These are phyloP conservation scores for Heliconius ethilla DNA, from an alignment of 2,888 invertebrate species.

Conservation along the genomic window DNA sequence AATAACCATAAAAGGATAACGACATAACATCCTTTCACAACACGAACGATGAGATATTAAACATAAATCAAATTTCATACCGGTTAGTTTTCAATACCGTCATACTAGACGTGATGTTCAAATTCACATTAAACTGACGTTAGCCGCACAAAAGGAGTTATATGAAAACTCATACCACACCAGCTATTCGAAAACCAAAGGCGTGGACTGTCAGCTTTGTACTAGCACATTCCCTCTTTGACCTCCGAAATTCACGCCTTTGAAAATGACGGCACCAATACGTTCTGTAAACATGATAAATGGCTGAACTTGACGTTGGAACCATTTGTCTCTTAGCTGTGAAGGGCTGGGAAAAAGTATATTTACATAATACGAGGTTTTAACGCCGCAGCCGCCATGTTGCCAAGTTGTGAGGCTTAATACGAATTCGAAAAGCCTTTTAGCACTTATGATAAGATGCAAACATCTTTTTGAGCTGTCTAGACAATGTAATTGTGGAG, in stretches of 20 bases:
- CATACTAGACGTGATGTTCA: conserved; percentile 27
- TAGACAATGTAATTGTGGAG: conserved; percentile 33
- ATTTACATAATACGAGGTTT: conserved; percentile 62
- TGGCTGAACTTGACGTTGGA: conserved; percentile 58
- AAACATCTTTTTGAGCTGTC: conserved; percentile 33
- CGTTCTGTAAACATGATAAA: conserved; percentile 64
- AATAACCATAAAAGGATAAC: neutral
- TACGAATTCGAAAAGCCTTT: conserved; percentile 46
- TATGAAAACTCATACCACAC: conserved; percentile 34
- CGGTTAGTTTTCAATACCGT: conserved; percentile 32
- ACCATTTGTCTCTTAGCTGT: conserved; percentile 64
- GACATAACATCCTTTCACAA: conserved; percentile 8
- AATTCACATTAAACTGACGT: conserved; percentile 40
- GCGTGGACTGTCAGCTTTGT: conserved; percentile 38
- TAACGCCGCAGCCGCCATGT: conserved; percentile 45
- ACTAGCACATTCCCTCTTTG: conserved; percentile 38
- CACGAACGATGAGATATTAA: conserved; percentile 14
- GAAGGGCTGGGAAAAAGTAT: conserved; percentile 57
- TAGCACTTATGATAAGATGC: conserved; percentile 31
- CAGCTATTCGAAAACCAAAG: conserved; percentile 31
- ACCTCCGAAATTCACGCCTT: conserved; percentile 40
- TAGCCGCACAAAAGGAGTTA: conserved; percentile 40
- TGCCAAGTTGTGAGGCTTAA: conserved; percentile 42
- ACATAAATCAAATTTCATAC: conserved; percentile 36
- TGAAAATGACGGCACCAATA: conserved; percentile 48